A percentile compares a stretch with the other conserved stretches of the same genome.
Conservation (phyloP, 2,797 vertebrate genomes). For the Prunella strophiata region DNA sequence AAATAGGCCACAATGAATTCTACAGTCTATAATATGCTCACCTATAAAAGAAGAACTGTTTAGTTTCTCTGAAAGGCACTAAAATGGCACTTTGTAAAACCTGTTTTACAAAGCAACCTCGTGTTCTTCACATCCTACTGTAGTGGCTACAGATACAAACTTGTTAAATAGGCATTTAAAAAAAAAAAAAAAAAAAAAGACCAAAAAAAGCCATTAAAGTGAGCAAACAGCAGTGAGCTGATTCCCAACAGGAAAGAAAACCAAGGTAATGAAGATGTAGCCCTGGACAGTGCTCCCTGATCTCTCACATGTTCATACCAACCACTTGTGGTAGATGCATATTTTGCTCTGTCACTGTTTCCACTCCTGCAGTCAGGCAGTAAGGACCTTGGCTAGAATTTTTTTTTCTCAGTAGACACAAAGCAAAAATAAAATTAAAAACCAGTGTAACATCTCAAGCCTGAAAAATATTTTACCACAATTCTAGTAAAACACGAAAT, state of each 20-base stretch:
- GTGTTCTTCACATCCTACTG: background rate
- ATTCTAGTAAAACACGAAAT: background rate
- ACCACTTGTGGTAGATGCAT: too few species aligned
- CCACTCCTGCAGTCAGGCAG: background rate
- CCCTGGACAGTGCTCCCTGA: background rate
- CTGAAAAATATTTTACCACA: background rate
- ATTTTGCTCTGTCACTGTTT: background rate
- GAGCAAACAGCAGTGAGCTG: background rate
- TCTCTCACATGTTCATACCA: background rate
- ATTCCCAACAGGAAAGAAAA: background rate
- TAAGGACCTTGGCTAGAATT: background rate
- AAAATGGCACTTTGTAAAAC: background rate
- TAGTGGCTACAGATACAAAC: background rate
- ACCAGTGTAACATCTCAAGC: background rate
- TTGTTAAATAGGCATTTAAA: background rate
- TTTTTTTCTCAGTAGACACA: background rate
- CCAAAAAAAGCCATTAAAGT: background rate
- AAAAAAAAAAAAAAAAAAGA: background rate
- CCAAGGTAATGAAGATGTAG: too few species aligned
- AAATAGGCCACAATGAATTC: background rate
- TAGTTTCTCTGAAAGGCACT: background rate
- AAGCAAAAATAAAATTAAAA: background rate
- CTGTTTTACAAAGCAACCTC: background rate
- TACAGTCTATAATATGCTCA: background rate
- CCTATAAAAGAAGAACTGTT: background rate